Evolutionary conservation across 2,888 invertebrate genomes (phyloP).

Genomic region (Acutogordius australiensis): DNA sequence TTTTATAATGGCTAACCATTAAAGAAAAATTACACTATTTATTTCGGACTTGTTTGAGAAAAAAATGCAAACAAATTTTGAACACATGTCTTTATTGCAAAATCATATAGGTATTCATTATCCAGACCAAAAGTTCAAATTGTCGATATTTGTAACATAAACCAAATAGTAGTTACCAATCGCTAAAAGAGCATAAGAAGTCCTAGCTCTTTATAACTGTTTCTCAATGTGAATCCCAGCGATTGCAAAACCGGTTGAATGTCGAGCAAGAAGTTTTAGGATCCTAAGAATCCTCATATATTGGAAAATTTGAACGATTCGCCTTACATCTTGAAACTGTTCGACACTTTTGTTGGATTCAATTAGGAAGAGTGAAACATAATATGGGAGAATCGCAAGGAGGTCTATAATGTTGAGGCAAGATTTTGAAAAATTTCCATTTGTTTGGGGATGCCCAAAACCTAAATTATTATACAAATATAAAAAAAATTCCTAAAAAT

Average conservation of each 20-base stretch:
- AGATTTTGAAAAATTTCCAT: slow-evolving; percentile 97
- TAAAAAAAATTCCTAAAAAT: too few relatives aligned
- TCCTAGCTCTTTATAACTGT: slow-evolving; percentile 87
- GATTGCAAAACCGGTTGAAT: slow-evolving; percentile 91
- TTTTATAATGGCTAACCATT: too few relatives aligned
- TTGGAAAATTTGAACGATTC: slow-evolving; percentile 89
- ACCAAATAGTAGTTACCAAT: too few relatives aligned
- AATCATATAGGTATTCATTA: too few relatives aligned
- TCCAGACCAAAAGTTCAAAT: too few relatives aligned
- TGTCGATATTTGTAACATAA: too few relatives aligned
- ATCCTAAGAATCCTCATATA: slow-evolving; percentile 44
- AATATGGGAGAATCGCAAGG: slow-evolving; percentile 90
- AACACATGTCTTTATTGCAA: too few relatives aligned
- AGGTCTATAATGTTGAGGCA: slow-evolving; percentile 92
- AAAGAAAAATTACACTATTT: too few relatives aligned
- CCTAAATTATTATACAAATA: too few relatives aligned
- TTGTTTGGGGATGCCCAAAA: slow-evolving; percentile 95
- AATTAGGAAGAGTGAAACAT: slow-evolving; percentile 76
- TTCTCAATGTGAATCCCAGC: slow-evolving; percentile 80
- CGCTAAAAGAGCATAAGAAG: slow-evolving; percentile 94
- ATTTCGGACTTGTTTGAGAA: too few relatives aligned
- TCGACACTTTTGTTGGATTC: slow-evolving; percentile 52
- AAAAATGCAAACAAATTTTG: too few relatives aligned
- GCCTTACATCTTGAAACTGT: slow-evolving; percentile 52
- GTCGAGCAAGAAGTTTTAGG: slow-evolving; percentile 42